Evolutionary conservation across 2,888 invertebrate species (phyloP).

Genomic region (Zaprionus obscuricornis): DNA sequence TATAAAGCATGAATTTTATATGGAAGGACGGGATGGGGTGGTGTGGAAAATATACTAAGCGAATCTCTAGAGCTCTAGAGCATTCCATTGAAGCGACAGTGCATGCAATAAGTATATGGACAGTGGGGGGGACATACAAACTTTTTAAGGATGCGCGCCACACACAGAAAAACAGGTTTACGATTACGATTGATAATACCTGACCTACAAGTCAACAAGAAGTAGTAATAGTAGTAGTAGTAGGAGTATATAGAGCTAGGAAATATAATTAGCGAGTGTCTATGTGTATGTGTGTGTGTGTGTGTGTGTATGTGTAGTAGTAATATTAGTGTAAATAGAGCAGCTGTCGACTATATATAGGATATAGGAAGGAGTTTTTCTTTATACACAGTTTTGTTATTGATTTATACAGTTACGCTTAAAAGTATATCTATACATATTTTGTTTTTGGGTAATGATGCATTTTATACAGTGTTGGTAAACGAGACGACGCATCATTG

Average conservation of each 20-base stretch:
- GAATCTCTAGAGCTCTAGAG: not conserved
- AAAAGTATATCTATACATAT: conserved; percentile 35
- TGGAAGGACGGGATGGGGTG: not conserved
- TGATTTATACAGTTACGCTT: conserved; percentile 44
- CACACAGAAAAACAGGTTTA: conserved; percentile 33
- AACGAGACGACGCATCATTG: conserved; percentile 12
- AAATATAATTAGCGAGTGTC: conserved; percentile 32
- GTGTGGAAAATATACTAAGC: not conserved
- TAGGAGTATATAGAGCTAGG: too few species aligned
- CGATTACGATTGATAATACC: conserved; percentile 15
- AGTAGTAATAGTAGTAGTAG: too few species aligned
- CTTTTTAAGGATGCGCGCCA: conserved; percentile 26
- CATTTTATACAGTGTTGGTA: conserved; percentile 49
- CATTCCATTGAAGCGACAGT: conserved; percentile 20
- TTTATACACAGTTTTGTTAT: conserved; percentile 27
- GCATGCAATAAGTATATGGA: conserved; percentile 14
- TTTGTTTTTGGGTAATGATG: conserved; percentile 22
- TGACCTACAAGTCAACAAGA: conserved; percentile 31
- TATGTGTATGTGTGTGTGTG: too few species aligned
- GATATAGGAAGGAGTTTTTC: not conserved
- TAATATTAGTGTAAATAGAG: conserved; percentile 21
- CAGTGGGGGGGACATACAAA: conserved; percentile 21
- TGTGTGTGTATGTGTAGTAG: too few species aligned
- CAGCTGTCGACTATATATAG: conserved; percentile 45
- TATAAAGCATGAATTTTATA: not conserved